Base-by-base conservation (phyloP, 2,888 invertebrate species). In the Acanthosepion esculentum region DNA sequence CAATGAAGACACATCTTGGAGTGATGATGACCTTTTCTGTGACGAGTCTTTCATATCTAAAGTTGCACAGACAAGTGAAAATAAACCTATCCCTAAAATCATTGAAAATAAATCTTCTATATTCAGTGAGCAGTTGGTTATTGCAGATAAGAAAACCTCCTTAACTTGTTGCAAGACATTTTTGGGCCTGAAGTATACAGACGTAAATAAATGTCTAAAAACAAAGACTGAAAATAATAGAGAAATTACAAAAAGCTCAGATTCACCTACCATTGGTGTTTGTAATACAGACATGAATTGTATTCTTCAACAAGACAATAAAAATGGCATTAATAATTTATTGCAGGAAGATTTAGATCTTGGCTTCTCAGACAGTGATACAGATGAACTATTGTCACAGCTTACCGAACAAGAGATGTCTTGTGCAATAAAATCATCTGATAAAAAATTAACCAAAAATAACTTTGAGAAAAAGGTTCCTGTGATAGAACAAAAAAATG, bases 371-470 rank as follows among this genome's bases (percentile, higher is more conserved):
- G 78, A 78, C n/a, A 78, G 78, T n/a, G 78, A 78, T 78, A 78
- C 78, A n/a, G 78, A 78, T 78, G 78, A 78, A n/a, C 78, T 78
- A n/a, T 8, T 78, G 1, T 78, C 78, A 12, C 78, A 78, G 78
- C 29, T 78, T n/a, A 78, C 78, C n/a, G 78, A 78, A n/a, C 78
- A 78, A n/a, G 78, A 78, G n/a, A 78, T 78, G n/a, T 78, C n/a
- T n/a, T 78, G 29, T 78, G 12, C 5, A 26, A 8, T 78, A 12
- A 8, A n/a, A 78, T 78, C n/a, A 78, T 7, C n/a, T 78, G n/a
- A 29, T n/a, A n/a, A 78, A 3, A 78, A 78, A 78, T 29, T n/a
- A 8, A 78, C 29, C 7, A 7, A 78, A n/a, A n/a, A 78, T n/a
- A 29, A 8, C n/a, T 26, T 10, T 29, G 78, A 78, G 8, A 78